Evolutionary conservation across 2,113 vertebrate species (phyloP), one percentile per base, ranked within the genome.

Genomic region (Cettia cetti): DNA sequence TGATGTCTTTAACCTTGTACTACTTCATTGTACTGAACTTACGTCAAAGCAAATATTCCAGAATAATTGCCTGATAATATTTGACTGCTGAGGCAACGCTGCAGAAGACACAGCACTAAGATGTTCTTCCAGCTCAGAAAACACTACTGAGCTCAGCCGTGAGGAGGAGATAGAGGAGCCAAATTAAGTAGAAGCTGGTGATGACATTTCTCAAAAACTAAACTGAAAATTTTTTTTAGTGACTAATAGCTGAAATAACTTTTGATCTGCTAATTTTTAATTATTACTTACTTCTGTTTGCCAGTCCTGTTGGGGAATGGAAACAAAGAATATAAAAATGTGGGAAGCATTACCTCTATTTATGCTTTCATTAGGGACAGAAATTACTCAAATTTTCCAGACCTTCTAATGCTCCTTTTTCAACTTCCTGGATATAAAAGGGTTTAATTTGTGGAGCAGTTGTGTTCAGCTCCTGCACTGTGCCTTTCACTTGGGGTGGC

Each of bases 1-100:
- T 80, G 78, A 94, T 90, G 82, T 30, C 71, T 97, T 96, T 95
- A 94, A 94, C 91, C 83, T 96, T 91, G 88, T 64, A 56, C 60
- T 77, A 70, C 82, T 86, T 94, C 68, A 83, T 81, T 93, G 79
- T 71, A 56, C 92, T 83, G 93, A 95, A 91, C 68, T 92, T 88
- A 74, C 1, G 79, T 82, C 82, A 90, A 86, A 80, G 64, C 52
- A 94, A 82, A 95, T 94, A 96, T 83, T 86, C 64, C 69, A 63
- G 76, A 88, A 90, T 90, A 96, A 92, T 53, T 94, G 85, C 53
- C 64, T 86, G 88, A 85, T 96, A 64, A 68, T 8, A 28, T 75
- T 53, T 90, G 68, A 86, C 93, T 94, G 66, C 78, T 84, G 78
- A 27, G 69, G 68, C 78, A 94, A 28, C 0, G 1, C 42, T 94